Percentiles rank a stretch among this genome's conserved stretches.
Conservation (phyloP, 2,113 vertebrate genomes). For the Geococcyx californianus region DNA sequence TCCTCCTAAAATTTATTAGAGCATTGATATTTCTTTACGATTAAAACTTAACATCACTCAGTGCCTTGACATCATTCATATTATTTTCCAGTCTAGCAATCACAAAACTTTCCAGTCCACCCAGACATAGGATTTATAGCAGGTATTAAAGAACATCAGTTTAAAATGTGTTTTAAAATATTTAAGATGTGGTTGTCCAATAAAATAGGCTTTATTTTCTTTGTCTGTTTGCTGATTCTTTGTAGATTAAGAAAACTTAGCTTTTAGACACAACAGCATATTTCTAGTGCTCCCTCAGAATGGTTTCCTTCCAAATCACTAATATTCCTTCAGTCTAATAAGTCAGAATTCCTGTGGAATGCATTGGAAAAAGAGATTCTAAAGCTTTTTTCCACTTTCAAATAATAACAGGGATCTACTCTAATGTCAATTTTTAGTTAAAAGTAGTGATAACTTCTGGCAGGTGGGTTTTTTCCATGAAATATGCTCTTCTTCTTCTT, state of each 20-base stretch:
- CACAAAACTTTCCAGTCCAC: neutral
- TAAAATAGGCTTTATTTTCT: neutral
- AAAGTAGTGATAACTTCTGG: neutral
- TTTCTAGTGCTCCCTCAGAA: neutral
- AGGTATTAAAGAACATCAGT: neutral
- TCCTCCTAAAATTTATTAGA: neutral
- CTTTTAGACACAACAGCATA: neutral
- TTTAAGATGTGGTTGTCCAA: neutral
- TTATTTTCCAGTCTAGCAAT: slow-evolving; percentile 1
- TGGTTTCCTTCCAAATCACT: neutral
- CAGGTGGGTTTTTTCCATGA: neutral
- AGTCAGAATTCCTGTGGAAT: neutral
- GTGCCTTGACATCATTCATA: neutral
- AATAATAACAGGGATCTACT: neutral
- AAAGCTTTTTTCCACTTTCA: neutral
- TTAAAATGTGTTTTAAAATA: neutral
- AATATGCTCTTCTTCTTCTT: neutral
- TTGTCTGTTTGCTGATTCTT: neutral
- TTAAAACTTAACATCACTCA: neutral
- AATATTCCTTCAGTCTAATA: neutral
- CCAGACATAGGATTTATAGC: neutral
- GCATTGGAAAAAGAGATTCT: neutral
- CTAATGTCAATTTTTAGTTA: neutral
- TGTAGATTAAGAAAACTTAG: neutral
- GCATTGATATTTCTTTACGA: neutral